Percentiles rank a stretch among this genome's conserved stretches.
Evolutionary conservation across 2,888 invertebrate species (phyloP).

Genomic region (Philopedon plagiatum): DNA sequence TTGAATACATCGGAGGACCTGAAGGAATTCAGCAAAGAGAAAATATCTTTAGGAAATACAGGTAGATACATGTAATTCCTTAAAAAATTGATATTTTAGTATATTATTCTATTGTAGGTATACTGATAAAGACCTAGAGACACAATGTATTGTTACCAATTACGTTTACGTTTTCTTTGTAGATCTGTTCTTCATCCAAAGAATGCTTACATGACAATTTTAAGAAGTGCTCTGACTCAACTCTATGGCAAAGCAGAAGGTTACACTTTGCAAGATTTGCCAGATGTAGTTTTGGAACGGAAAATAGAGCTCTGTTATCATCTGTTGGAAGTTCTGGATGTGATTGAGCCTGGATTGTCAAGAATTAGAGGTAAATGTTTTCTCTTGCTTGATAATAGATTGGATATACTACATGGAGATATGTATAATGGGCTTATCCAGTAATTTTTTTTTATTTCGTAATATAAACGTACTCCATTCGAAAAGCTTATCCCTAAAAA

Average conservation of each 20-base stretch:
- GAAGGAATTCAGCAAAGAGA: conserved; percentile 77
- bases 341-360: conserved; percentile 83
- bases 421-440: too few species aligned
- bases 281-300: conserved; percentile 80
- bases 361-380: conserved; percentile 77
- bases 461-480: too few species aligned
- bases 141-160: too few species aligned
- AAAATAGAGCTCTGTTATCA: conserved; percentile 82
- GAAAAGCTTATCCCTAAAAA: not conserved
- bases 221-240: conserved; percentile 81
- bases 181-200: conserved; percentile 79
- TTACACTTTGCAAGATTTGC: conserved; percentile 79
- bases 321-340: conserved; percentile 78
- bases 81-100: too few species aligned
- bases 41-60: conserved; percentile 67
- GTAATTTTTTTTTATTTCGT: too few species aligned
- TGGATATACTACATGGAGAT: too few species aligned
- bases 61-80: too few species aligned
- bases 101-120: too few species aligned
- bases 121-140: too few species aligned
- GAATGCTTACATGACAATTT: conserved; percentile 78
- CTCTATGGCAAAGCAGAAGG: conserved; percentile 84
- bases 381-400: too few species aligned
- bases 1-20: conserved; percentile 74
- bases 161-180: conserved; percentile 52